These are phyloP conservation scores for Crioceris asparagi DNA, from an alignment of 2,888 invertebrate species.

Conservation along the genomic window DNA sequence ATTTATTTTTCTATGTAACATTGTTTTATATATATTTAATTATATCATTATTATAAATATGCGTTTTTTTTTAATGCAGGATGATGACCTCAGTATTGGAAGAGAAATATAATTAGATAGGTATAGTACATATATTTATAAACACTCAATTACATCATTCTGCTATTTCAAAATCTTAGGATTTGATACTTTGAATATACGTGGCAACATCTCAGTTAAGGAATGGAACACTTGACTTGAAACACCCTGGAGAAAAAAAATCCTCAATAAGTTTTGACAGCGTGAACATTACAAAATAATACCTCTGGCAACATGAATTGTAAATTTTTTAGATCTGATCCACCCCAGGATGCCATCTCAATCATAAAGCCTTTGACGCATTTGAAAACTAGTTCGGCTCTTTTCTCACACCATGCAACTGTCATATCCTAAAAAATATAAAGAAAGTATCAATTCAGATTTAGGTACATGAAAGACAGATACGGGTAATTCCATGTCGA, in stretches of 20 bases:
- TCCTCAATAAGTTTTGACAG: slow-evolving; percentile 5
- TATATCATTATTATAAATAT: slow-evolving; percentile 1
- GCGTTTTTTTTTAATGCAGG: too few species aligned
- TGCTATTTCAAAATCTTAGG: slow-evolving; percentile 64
- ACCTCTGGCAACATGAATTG: slow-evolving; percentile 77
- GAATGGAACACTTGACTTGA: slow-evolving; percentile 73
- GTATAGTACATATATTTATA: neutral
- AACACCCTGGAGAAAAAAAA: slow-evolving; percentile 46
- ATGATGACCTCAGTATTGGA: neutral
- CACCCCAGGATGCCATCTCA: slow-evolving; percentile 91
- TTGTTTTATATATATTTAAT: neutral
- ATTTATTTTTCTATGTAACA: neutral
- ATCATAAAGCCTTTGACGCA: slow-evolving; percentile 99
- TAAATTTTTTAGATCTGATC: slow-evolving; percentile 78
- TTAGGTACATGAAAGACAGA: too few species aligned
- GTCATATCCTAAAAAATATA: slow-evolving; percentile 67
- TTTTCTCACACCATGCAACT: slow-evolving; percentile 87
- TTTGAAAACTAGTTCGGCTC: slow-evolving; percentile 95
- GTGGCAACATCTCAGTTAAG: slow-evolving; percentile 79
- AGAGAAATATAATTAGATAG: neutral
- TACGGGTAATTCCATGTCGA: too few species aligned
- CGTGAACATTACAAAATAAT: too few species aligned
- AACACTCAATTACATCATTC: too few species aligned
- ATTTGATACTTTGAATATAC: slow-evolving; percentile 90
- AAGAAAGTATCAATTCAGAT: too few species aligned